Conservation (phyloP, 2,113 vertebrate genomes). For the Leptodactylus fuscus region DNA sequence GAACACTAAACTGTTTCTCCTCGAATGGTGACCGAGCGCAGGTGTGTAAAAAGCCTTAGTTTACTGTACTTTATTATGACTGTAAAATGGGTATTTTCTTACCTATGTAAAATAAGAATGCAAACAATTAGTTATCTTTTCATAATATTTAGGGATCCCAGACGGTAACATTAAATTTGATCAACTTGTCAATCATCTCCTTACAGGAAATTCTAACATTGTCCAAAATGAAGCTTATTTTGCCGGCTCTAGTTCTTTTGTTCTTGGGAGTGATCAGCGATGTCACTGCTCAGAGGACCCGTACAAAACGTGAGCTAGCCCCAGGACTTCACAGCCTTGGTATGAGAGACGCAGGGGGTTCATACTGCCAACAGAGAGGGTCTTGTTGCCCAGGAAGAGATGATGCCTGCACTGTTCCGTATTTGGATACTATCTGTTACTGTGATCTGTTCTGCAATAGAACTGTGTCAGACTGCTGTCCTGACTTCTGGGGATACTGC, state of each 20-base stretch:
- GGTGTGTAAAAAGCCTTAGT: no score
- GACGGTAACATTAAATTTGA: neutral
- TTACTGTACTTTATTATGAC: no score
- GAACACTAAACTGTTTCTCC: no score
- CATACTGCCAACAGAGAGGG: slow-evolving; percentile 84
- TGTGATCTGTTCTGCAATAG: slow-evolving; percentile 98
- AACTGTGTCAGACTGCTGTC: slow-evolving; percentile 95
- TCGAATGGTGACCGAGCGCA: no score
- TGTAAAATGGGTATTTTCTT: no score
- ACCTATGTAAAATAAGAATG: no score
- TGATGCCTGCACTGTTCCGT: slow-evolving; percentile 88
- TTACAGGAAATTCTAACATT: slow-evolving; percentile 18
- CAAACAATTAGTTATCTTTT: no score
- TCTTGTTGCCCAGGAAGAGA: slow-evolving; percentile 88
- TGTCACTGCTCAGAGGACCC: slow-evolving; percentile 60
- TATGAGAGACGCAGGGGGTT: slow-evolving; percentile 85
- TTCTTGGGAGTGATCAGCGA: slow-evolving; percentile 72
- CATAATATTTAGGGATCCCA: no score
- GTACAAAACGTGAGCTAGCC: slow-evolving; percentile 77
- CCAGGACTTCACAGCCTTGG: slow-evolving; percentile 83
- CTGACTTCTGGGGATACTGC: slow-evolving; percentile 95
- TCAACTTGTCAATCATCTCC: neutral
- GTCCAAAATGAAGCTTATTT: slow-evolving; percentile 64
- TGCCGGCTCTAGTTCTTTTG: slow-evolving; percentile 64
- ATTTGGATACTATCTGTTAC: slow-evolving; percentile 94